Base-by-base conservation (phyloP, 2,113 vertebrate species). In the Hypanus sabinus region DNA sequence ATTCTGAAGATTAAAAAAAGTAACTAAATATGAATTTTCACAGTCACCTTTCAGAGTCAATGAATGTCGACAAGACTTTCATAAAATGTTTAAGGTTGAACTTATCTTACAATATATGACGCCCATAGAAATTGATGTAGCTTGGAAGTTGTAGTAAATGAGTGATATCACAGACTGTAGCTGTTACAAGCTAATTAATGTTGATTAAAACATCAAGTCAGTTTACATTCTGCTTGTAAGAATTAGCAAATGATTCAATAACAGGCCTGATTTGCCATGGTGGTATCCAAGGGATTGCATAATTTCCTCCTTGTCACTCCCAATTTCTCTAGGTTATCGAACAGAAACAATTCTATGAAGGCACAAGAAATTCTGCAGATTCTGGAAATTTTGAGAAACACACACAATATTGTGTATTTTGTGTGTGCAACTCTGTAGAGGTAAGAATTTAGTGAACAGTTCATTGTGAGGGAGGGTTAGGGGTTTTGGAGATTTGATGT, bases 171-270 rank as follows among this genome's bases (percentile, higher is more conserved):
- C 33, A 71, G 36, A 46, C 46, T 46, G 46, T 46, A 46, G 46
- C 46, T 46, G 46, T 46, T 46, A 46, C 4, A 46, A 46, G 46
- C 46, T 46, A 46, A 46, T 46, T 46, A 46, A 46, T 46, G 46
- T 46, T 46, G 46, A 46, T 46, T 46, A 71, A 92, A 92, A 70
- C 65, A 92, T 33, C 70, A 65, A 70, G 68, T 92, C 88, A 92
- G 68, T 92, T 62, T 20, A 92, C 8, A 24, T 62, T 36, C 88
- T 38, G 62, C 57, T 33, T 70, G 30, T 70, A 91, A 68, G 65
- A 70, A 60, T 91, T 91, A 62, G 68, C 88, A 68, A 92, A 92
- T 71, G 33, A 70, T 92, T 92, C 38, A 70, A 92, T 92, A 91
- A 91, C 71, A 33, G 38, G 62, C 11, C 9, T 11, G 33, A 71